Evolutionary conservation across 2,113 vertebrate species (phyloP).

Genomic region (Caranx melampygus): DNA sequence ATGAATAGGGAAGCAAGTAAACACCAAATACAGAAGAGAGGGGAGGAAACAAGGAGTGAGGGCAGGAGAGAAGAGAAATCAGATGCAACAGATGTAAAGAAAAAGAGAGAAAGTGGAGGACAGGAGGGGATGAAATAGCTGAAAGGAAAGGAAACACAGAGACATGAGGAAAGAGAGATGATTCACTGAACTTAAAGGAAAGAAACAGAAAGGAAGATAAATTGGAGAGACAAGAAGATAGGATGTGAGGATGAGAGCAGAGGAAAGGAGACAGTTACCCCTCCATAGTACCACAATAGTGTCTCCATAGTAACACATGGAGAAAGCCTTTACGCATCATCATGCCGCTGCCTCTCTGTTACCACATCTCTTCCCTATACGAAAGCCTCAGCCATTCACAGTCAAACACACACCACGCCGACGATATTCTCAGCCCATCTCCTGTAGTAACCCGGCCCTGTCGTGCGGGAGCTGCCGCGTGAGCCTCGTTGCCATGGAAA

Average conservation of each 20-base stretch:
- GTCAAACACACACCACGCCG: slow-evolving; percentile 23
- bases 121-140: neutral
- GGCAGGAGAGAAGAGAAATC: neutral
- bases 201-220: neutral
- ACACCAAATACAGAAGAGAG: slow-evolving; percentile 40
- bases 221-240: neutral
- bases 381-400: slow-evolving; percentile 44
- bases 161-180: neutral
- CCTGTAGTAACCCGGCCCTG: slow-evolving; percentile 61
- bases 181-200: neutral
- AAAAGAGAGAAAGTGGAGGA: neutral
- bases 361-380: neutral
- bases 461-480: slow-evolving; percentile 51
- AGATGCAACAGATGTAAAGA: neutral
- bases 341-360: slow-evolving; percentile 25
- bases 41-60: slow-evolving; percentile 1
- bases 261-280: slow-evolving; percentile 19
- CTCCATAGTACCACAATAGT: slow-evolving; percentile 28
- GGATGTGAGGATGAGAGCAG: slow-evolving; percentile 19
- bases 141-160: neutral
- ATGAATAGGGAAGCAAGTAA: slow-evolving; percentile 68
- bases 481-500: slow-evolving; percentile 80
- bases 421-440: slow-evolving; percentile 44
- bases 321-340: slow-evolving; percentile 53
- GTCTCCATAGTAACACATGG: slow-evolving; percentile 70